Conservation (phyloP, 2,113 vertebrate genomes). For the Hypanus sabinus region DNA sequence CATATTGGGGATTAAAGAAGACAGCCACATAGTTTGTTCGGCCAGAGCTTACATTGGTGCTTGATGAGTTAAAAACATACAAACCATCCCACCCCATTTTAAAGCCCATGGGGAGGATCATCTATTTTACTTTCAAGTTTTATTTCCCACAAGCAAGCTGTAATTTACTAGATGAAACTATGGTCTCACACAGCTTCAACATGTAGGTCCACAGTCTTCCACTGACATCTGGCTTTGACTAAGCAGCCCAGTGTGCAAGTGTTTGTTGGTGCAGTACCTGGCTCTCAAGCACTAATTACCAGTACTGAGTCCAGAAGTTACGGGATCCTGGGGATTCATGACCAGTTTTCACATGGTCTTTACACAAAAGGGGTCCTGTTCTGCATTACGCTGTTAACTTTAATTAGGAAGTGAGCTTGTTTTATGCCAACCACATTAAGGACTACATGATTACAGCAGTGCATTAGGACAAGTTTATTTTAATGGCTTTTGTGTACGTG, state of each 20-base stretch:
- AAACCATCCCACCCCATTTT: background rate
- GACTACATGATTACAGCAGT: slow-evolving; percentile 33
- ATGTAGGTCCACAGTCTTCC: slow-evolving; percentile 35
- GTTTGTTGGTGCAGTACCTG: slow-evolving; percentile 21
- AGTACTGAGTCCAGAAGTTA: slow-evolving; percentile 34
- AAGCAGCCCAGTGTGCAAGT: slow-evolving; percentile 29
- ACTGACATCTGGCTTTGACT: slow-evolving; percentile 37
- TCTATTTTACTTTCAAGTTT: slow-evolving; percentile 29
- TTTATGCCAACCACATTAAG: slow-evolving; percentile 36
- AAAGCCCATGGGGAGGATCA: slow-evolving; percentile 22
- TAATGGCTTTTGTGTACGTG: slow-evolving; percentile 32
- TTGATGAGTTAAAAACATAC: slow-evolving; percentile 8
- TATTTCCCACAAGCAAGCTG: slow-evolving; percentile 24
- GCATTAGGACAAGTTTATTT: slow-evolving; percentile 36
- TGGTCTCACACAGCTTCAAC: background rate
- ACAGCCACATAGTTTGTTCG: background rate
- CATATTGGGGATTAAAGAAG: background rate
- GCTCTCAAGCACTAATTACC: slow-evolving; percentile 37
- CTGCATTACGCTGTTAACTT: slow-evolving; percentile 28
- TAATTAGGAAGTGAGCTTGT: slow-evolving; percentile 36
- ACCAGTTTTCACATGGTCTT: slow-evolving; percentile 33
- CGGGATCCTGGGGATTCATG: slow-evolving; percentile 36
- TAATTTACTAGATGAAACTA: slow-evolving; percentile 18
- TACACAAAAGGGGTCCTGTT: slow-evolving; percentile 36
- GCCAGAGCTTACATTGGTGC: background rate